Conservation (phyloP, 2,888 invertebrate species). For the Geophilus truncorum region DNA sequence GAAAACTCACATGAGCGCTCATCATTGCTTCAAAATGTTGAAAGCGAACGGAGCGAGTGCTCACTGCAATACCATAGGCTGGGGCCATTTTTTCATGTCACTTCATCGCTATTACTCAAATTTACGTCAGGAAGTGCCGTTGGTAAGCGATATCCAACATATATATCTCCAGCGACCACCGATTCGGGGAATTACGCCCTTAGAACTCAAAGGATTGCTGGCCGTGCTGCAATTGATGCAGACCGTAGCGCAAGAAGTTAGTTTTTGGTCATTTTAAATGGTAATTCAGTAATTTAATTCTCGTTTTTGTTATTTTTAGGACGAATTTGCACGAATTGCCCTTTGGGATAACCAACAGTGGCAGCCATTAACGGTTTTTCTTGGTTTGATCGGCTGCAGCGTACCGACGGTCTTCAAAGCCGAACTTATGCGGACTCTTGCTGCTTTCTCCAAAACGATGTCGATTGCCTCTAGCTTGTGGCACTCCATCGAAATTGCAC, state of each 20-base stretch:
- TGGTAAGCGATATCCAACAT: conserved; percentile 57
- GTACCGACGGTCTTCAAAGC: conserved; percentile 81
- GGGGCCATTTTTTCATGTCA: conserved; percentile 81
- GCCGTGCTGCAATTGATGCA: conserved; percentile 73
- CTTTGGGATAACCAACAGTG: conserved; percentile 84
- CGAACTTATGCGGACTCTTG: conserved; percentile 69
- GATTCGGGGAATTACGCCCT: conserved; percentile 63
- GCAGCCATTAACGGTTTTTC: conserved; percentile 72
- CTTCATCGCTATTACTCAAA: conserved; percentile 57
- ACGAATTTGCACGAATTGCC: conserved; percentile 71
- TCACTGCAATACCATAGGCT: conserved; percentile 57
- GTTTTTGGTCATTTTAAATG: background rate
- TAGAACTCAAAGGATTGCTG: conserved; percentile 78
- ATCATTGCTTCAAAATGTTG: conserved; percentile 69
- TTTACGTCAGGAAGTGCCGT: conserved; percentile 53
- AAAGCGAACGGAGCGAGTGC: conserved; percentile 59
- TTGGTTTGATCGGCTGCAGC: conserved; percentile 79
- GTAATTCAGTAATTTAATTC: background rate
- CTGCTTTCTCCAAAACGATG: conserved; percentile 70
- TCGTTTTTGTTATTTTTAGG: conserved; percentile 51
- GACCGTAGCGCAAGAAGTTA: conserved; percentile 60
- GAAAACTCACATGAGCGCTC: conserved; percentile 66
- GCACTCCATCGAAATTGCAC: conserved; percentile 77
- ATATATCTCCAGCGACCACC: conserved; percentile 43
- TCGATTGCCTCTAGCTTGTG: conserved; percentile 75